A percentile compares a stretch with the other conserved stretches of the same genome.
Evolutionary conservation across 2,888 invertebrate species (phyloP).

Genomic region (Phytoseiulus persimilis): DNA sequence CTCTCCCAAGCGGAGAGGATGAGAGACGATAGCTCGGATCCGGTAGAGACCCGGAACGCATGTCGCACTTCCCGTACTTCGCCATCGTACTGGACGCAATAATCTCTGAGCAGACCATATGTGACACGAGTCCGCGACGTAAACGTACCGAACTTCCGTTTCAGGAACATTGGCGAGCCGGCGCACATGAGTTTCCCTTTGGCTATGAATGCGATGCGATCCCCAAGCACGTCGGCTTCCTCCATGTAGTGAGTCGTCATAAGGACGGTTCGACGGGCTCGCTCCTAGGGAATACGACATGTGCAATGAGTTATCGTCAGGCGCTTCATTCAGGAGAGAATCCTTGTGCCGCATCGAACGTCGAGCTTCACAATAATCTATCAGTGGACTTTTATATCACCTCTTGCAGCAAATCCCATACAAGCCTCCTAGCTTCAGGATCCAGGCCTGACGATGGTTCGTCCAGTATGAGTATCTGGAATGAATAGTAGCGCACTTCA

Average conservation of each 20-base stretch:
- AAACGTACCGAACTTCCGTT: constrained; percentile 55
- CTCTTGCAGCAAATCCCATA: constrained; percentile 65
- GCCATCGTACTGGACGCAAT: too few relatives aligned
- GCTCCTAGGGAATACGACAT: not conserved
- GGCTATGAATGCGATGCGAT: constrained; percentile 76
- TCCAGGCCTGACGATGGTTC: constrained; percentile 69
- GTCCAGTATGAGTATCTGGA: constrained; percentile 45
- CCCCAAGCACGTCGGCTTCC: constrained; percentile 63
- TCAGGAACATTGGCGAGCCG: constrained; percentile 73
- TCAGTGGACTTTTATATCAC: too few relatives aligned
- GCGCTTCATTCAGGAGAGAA: too few relatives aligned
- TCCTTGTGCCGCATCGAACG: too few relatives aligned
- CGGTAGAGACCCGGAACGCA: too few relatives aligned
- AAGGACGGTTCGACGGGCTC: constrained; percentile 53
- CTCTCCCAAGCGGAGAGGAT: too few relatives aligned
- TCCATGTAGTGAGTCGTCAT: constrained; percentile 94
- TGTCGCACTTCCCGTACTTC: not conserved
- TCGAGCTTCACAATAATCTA: too few relatives aligned
- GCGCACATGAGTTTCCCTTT: constrained; percentile 64
- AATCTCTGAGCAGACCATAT: too few relatives aligned
- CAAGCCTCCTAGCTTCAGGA: constrained; percentile 72
- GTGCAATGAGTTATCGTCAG: not conserved
- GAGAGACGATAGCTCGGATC: not conserved
- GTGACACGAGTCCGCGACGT: too few relatives aligned
- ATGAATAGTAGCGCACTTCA: too few relatives aligned